Evolutionary conservation across 2,113 vertebrate species (phyloP), one percentile per base, ranked within the genome.

Genomic region (Craseonycteris thonglongyai): DNA sequence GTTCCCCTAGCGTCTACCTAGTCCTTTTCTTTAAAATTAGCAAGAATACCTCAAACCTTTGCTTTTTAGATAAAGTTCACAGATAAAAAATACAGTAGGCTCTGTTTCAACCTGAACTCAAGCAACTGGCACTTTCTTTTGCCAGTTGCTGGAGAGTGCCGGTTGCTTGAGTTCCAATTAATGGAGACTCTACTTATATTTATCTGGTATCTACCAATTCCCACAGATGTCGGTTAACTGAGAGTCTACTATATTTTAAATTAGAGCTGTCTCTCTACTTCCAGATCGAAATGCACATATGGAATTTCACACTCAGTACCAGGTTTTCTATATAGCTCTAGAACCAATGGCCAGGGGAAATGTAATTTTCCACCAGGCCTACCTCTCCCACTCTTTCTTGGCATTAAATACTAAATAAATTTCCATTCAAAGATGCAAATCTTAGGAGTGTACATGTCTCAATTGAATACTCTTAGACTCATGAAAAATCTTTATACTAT

Each of bases 401-500:
- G 33, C 54, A 90, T 84, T 90, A 63, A 94, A 92, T 3, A 45
- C 72, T 58, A 97, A 88, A 11, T 15, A 88, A 63, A 69, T 91
- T 94, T 83, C 63, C 69, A 95, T 22, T 40, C 92, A 83, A 84
- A 93, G 61, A 88, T 56, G n/a, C 26, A 72, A 58, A 71, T 81
- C 54, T 94, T 56, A 65, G 28, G 42, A 71, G 7, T 94, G 47
- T 45, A 93, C 2, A 5, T 38, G 71, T 79, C 56, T 94, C 72
- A 54, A 13, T 4, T 90, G 16, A 90, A 82, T 66, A 86, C 26
- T 80, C 42, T 21, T 54, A 93, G 40, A 79, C 0, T 86, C 42
- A 94, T 56, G 19, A 69, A 81, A 79, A 61, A 40, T 38, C 40
- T 86, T 83, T 38, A 51, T 51, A n/a, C 24, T 63, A 76, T 71